Evolutionary conservation across 1,140 invertebrate genomes (phyloP).

Genomic region (Micrasema longulum): DNA sequence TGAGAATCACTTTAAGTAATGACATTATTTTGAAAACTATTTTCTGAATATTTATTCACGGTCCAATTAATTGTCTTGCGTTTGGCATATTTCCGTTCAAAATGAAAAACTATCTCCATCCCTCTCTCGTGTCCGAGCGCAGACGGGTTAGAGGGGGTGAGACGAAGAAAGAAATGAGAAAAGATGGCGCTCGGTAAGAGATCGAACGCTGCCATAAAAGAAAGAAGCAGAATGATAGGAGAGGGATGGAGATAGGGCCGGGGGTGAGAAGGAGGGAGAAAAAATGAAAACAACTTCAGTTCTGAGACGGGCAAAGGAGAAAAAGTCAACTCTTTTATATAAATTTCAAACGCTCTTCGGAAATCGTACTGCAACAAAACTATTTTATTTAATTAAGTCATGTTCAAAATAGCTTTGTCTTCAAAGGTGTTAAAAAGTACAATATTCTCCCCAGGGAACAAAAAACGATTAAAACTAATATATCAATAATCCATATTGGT

Average conservation of each 20-base stretch:
- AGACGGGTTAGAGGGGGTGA: constrained; percentile 26
- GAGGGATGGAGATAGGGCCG: constrained; percentile 37
- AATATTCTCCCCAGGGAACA: too few species aligned
- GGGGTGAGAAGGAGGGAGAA: constrained; percentile 36
- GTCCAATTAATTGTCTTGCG: not conserved
- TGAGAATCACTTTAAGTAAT: not conserved
- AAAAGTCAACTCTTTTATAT: constrained; percentile 54
- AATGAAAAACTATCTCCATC: not conserved
- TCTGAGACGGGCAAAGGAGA: constrained; percentile 47
- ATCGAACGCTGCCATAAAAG: constrained; percentile 53
- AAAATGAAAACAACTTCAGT: constrained; percentile 55
- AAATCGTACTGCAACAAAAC: constrained; percentile 12
- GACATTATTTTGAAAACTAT: not conserved
- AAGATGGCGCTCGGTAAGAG: constrained; percentile 50
- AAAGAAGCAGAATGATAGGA: constrained; percentile 25
- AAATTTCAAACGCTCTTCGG: constrained; percentile 29
- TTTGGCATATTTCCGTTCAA: constrained; percentile 22
- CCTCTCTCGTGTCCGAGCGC: constrained; percentile 2
- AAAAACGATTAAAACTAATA: too few species aligned
- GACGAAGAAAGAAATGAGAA: constrained; percentile 46
- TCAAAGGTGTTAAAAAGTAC: too few species aligned
- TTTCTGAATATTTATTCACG: not conserved
- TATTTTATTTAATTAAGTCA: too few species aligned
- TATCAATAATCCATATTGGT: too few species aligned
- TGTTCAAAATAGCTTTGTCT: too few species aligned